These are phyloP conservation scores for Lasius fuliginosus DNA, from an alignment of 2,888 invertebrate genomes.

Conservation along the genomic window DNA sequence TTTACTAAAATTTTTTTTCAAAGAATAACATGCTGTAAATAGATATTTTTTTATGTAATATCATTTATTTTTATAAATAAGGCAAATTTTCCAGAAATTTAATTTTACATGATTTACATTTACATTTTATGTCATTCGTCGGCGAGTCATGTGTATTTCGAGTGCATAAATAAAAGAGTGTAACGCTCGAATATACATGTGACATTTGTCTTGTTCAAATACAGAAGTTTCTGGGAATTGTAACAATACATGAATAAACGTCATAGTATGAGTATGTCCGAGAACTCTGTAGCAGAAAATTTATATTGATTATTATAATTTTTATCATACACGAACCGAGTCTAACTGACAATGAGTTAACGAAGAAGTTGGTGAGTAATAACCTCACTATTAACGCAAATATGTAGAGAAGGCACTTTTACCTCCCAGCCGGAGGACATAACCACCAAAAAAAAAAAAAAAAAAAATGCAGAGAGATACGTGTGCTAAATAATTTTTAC, in stretches of 20 bases:
- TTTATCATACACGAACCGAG: background rate
- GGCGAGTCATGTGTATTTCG: background rate
- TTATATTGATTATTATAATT: background rate
- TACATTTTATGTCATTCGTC: background rate
- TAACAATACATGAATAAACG: too few relatives aligned
- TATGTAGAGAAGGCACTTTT: background rate
- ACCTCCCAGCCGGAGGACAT: too few relatives aligned
- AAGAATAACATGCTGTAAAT: background rate
- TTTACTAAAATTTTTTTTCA: background rate
- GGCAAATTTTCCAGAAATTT: background rate
- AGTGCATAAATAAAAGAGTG: background rate
- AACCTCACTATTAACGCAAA: background rate
- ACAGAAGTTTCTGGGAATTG: background rate
- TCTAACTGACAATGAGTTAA: too few relatives aligned
- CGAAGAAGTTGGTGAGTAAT: background rate
- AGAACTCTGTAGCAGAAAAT: background rate
- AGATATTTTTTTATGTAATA: background rate
- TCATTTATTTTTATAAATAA: background rate
- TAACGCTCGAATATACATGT: too few relatives aligned
- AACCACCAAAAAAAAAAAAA: too few relatives aligned
- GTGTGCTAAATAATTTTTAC: background rate
- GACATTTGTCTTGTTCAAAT: too few relatives aligned
- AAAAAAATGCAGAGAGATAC: background rate
- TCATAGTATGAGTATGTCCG: background rate
- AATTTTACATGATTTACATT: background rate